These are phyloP conservation scores for Chromoteleia sp. DNA, from an alignment of 2,888 invertebrate species.

Conservation along the genomic window DNA sequence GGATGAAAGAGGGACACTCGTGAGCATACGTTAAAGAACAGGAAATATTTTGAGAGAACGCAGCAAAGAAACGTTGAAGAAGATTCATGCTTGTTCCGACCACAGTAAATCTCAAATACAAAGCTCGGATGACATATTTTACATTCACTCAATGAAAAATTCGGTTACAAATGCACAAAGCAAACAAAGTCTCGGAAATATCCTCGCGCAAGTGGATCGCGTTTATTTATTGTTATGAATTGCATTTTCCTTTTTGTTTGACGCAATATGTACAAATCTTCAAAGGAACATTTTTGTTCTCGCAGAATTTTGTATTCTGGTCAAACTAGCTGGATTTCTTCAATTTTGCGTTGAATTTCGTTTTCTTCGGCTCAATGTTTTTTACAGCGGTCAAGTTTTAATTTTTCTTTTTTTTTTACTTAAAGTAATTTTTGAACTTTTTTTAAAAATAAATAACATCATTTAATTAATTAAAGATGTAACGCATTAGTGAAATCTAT, in stretches of 20 bases:
- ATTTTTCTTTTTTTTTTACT: too few species aligned
- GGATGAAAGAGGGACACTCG: conserved; percentile 50
- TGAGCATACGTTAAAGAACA: conserved; percentile 56
- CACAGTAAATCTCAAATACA: conserved; percentile 63
- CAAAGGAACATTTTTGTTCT: conserved; percentile 4
- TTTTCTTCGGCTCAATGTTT: too few species aligned
- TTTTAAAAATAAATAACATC: too few species aligned
- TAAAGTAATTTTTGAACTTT: too few species aligned
- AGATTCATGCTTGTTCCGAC: conserved; percentile 53
- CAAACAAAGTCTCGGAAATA: conserved; percentile 41
- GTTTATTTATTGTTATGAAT: conserved; percentile 45
- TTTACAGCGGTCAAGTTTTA: too few species aligned
- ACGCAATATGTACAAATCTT: not conserved
- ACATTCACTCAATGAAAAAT: conserved; percentile 54
- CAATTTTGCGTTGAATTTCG: too few species aligned
- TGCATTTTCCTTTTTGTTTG: conserved; percentile 25
- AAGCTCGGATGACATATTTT: conserved; percentile 55
- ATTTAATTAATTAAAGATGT: too few species aligned
- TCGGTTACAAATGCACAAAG: conserved; percentile 57
- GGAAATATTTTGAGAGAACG: conserved; percentile 62
- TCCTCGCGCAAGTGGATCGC: conserved; percentile 26
- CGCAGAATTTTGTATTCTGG: not conserved
- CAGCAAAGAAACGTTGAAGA: conserved; percentile 38
- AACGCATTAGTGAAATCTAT: too few species aligned
- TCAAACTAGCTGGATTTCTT: too few species aligned